Percentiles rank a stretch among this genome's conserved stretches.
Conservation (phyloP, 2,113 vertebrate genomes). For the Empidonax alnorum region DNA sequence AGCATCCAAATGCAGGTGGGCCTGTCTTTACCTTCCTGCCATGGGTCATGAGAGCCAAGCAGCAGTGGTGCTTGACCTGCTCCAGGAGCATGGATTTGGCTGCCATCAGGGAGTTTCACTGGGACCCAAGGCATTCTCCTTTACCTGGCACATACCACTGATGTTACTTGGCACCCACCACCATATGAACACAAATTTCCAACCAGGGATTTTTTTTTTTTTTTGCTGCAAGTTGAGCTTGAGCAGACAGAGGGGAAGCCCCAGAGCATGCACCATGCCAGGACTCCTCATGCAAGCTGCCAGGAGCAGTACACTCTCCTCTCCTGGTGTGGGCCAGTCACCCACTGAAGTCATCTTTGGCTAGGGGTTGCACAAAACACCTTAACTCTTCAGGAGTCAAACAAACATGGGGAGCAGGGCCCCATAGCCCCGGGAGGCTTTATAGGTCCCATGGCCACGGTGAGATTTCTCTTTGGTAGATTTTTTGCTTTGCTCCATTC, state of each 20-base stretch:
- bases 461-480: background rate
- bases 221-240: background rate
- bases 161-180: fast-evolving
- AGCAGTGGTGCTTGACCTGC: background rate
- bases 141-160: background rate
- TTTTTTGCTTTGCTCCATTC: background rate
- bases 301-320: background rate
- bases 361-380: background rate
- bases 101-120: background rate
- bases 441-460: background rate
- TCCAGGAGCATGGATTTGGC: background rate
- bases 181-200: background rate
- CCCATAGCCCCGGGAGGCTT: background rate
- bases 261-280: background rate
- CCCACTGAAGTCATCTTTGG: slow-evolving; percentile 7
- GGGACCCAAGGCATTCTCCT: background rate
- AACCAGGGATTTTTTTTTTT: too few species aligned
- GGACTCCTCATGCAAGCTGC: background rate
- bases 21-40: fast-evolving
- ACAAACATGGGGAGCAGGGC: fast-evolving
- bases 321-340: background rate
- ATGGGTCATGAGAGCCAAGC: fast-evolving
- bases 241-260: background rate
- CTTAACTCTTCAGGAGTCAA: background rate
- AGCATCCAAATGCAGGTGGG: background rate